Percentiles rank a stretch among this genome's conserved stretches.
These are phyloP conservation scores for Chymomyza fuscimana DNA, from an alignment of 2,888 invertebrate species.

Conservation along the genomic window DNA sequence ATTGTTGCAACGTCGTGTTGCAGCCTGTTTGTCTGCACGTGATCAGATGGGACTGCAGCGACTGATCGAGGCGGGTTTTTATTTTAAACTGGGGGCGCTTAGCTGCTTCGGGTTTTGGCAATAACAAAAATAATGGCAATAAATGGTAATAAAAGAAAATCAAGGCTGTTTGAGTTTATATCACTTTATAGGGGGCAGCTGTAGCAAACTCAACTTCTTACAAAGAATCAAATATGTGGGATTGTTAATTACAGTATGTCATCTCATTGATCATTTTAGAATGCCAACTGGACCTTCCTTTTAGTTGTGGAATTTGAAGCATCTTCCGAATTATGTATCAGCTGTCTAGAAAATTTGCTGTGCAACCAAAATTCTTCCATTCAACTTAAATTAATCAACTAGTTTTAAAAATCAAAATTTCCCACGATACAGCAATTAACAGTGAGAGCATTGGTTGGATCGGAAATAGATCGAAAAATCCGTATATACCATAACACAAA, in stretches of 20 bases:
- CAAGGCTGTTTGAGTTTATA: background rate
- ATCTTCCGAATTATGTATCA: background rate
- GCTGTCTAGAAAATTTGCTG: too few relatives aligned
- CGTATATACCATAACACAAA: too few relatives aligned
- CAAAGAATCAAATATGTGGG: background rate
- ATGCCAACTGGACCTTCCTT: background rate
- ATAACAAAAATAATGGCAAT: too few relatives aligned
- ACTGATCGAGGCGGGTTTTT: background rate
- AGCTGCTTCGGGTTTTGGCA: background rate
- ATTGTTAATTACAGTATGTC: background rate
- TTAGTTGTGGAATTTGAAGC: background rate
- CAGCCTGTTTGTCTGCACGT: constrained; percentile 35
- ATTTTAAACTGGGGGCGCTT: background rate
- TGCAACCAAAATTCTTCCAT: too few relatives aligned
- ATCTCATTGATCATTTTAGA: background rate
- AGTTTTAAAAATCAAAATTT: too few relatives aligned
- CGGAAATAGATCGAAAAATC: too few relatives aligned
- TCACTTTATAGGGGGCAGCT: constrained; percentile 13
- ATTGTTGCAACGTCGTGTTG: constrained; percentile 33
- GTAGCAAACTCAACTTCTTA: background rate
- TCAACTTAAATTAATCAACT: too few relatives aligned
- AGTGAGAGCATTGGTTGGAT: too few relatives aligned
- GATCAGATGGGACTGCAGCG: background rate
- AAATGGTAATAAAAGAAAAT: background rate
- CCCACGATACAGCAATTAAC: too few relatives aligned